Evolutionary conservation across 2,797 vertebrate genomes (phyloP).

Genomic region (Enteromius argenteus): DNA sequence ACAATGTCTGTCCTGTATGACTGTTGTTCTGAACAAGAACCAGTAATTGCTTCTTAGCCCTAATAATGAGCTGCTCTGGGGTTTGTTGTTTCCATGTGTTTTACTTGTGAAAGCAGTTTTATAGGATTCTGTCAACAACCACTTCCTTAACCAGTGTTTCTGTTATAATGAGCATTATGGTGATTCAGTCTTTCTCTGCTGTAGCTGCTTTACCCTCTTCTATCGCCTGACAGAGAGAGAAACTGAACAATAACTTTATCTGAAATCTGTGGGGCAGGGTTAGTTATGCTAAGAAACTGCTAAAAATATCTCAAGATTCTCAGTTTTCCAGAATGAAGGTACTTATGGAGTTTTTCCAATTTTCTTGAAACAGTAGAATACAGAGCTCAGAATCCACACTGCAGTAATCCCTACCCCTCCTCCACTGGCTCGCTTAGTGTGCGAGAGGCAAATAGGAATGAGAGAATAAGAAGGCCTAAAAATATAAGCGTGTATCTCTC

Average conservation of each 20-base stretch:
- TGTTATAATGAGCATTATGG: conserved; percentile 9
- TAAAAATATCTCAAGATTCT: neutral
- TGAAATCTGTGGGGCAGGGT: neutral
- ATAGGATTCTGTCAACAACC: conserved; percentile 24
- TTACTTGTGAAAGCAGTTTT: conserved; percentile 34
- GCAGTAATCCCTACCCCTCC: conserved; percentile 6
- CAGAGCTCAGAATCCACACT: conserved; percentile 8
- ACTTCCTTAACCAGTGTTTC: conserved; percentile 25
- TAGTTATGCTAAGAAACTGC: neutral
- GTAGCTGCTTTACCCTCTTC: neutral
- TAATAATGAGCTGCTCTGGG: conserved; percentile 13
- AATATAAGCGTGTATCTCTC: conserved; percentile 30
- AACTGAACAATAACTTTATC: neutral
- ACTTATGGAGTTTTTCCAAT: neutral
- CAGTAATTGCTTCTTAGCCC: neutral
- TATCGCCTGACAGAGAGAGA: neutral
- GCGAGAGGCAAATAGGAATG: conserved; percentile 12
- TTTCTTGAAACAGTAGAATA: conserved; percentile 14
- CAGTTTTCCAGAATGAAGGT: neutral
- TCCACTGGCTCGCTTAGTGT: conserved; percentile 8
- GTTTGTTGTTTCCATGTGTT: conserved; percentile 23
- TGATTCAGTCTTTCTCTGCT: neutral
- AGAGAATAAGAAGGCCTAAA: conserved; percentile 24
- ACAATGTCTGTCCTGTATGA: neutral
- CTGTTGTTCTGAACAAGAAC: neutral